Conservation (phyloP, 1,140 invertebrate species). For the Drosophila littoralis region DNA sequence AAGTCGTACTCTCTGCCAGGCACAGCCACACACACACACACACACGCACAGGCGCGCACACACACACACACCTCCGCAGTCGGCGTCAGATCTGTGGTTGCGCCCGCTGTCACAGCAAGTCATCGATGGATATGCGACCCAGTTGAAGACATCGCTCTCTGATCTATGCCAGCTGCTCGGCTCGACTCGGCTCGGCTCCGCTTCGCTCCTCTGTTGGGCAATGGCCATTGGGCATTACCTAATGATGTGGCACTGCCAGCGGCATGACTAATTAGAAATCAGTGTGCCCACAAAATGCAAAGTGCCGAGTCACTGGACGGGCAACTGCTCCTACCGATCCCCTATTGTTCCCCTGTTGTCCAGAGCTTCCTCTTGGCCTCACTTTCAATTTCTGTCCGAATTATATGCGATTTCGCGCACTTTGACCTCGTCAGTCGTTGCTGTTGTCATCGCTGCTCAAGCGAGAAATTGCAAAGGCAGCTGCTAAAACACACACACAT, state of each 20-base stretch:
- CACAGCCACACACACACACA: not conserved
- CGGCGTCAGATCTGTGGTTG: constrained; percentile 43
- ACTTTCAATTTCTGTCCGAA: constrained; percentile 61
- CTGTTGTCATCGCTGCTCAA: constrained; percentile 59
- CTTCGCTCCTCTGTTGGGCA: constrained; percentile 44
- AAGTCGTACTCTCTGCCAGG: constrained; percentile 19
- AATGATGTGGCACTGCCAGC: constrained; percentile 56
- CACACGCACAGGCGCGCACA: constrained; percentile 17
- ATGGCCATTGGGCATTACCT: constrained; percentile 58
- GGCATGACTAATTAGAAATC: constrained; percentile 69
- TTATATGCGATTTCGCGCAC: constrained; percentile 60
- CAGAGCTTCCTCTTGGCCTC: constrained; percentile 46
- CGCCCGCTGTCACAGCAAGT: constrained; percentile 69
- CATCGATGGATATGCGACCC: constrained; percentile 62
- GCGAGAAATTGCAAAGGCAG: constrained; percentile 73
- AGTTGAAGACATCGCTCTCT: constrained; percentile 27
- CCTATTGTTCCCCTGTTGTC: constrained; percentile 23
- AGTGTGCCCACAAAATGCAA: constrained; percentile 41
- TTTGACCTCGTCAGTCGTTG: constrained; percentile 43
- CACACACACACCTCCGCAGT: constrained; percentile 47
- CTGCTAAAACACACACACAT: constrained; percentile 41
- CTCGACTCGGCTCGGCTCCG: not conserved
- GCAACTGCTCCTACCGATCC: not conserved
- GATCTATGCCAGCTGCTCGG: constrained; percentile 55
- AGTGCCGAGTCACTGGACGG: constrained; percentile 53